Conservation (phyloP, 2,113 vertebrate species). For the Pogona vitticeps region DNA sequence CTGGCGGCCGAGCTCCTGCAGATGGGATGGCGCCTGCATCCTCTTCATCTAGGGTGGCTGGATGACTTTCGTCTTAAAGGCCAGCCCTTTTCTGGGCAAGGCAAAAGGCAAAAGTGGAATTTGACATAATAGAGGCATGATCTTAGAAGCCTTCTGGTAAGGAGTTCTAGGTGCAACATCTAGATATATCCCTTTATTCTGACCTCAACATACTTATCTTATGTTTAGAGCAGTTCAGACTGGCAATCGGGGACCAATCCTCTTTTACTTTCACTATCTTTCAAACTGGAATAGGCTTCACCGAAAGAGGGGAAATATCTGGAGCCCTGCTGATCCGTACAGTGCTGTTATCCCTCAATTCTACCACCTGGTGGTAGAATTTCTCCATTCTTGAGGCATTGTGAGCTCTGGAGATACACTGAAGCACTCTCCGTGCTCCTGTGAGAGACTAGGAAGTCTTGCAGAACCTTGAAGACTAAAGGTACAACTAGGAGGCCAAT, state of each 20-base stretch:
- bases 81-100: background rate
- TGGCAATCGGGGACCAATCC: too few relatives aligned
- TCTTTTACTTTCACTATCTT: background rate
- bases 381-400: background rate
- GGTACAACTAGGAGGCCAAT: too few relatives aligned
- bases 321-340: background rate
- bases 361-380: background rate
- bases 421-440: background rate
- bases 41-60: background rate
- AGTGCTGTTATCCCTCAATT: background rate
- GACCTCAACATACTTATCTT: too few relatives aligned
- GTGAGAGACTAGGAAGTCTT: too few relatives aligned
- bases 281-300: background rate
- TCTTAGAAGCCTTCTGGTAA: too few relatives aligned
- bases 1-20: background rate
- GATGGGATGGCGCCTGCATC: background rate
- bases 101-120: too few relatives aligned
- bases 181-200: too few relatives aligned
- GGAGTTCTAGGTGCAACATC: too few relatives aligned
- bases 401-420: background rate
- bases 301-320: background rate
- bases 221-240: too few relatives aligned
- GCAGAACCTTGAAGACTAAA: too few relatives aligned
- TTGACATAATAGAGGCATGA: too few relatives aligned
- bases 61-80: background rate